Base-by-base conservation (phyloP, 2,888 invertebrate species). In the Dorcus hopei region DNA sequence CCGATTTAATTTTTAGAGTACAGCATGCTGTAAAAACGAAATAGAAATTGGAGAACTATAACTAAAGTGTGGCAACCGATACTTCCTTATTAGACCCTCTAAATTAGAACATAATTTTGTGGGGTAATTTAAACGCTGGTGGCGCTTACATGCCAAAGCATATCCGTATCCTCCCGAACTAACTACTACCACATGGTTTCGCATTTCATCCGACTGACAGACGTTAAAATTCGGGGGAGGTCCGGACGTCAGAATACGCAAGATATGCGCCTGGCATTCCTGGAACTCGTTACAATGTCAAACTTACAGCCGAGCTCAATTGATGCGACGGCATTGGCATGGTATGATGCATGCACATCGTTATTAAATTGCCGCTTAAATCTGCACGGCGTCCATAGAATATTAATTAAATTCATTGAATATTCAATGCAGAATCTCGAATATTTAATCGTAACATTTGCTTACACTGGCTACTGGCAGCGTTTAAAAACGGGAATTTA, bases 121-220 rank as follows among this genome's bases (percentile, higher is more conserved):
- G 26, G 59, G 43, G 58, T 61, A 64, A 65, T 65, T 65, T 64
- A 54, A 57, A 59, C 58, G 61, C 57, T 61, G 63, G 65, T 65
- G 65, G 65, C 65, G 65, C 65, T 65, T 63, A 61, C 61, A 65
- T 51, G 50, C 58, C 57, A 47, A 48, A 48, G 45, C 51, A 67
- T 68, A 67, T 66, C 67, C 65, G 68, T 64, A 66, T 65, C 63
- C 64, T 62, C 61, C 66, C 63, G 57, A 50, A 59, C 59, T 63
- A 62, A 62, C 64, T 64, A 60, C 63, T 59, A 52, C 55, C 67
- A 66, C 61, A 65, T 66, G 67, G 64, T 64, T 55, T 66, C 65
- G 61, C 51, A 61, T 66, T 65, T 59, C 68, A 54, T 53, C 58
- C 61, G 64, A 68, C 59, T 66, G 68, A 65, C 68, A 63, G 63